These are phyloP conservation scores for Oligia strigilis DNA, from an alignment of 2,888 invertebrate species.

Conservation along the genomic window DNA sequence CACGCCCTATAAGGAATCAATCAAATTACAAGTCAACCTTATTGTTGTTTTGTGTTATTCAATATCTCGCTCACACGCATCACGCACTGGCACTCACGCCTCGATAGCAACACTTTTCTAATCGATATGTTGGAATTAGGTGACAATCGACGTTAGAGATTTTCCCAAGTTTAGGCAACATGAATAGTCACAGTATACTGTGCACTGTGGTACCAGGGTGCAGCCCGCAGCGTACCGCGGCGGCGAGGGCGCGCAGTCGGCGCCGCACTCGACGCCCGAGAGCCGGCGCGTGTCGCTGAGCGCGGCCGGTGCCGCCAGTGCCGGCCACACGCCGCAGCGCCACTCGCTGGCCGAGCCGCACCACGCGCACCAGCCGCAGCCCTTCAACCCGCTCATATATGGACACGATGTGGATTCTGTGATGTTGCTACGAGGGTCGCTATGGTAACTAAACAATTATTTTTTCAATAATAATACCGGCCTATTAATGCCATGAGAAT, in stretches of 20 bases:
- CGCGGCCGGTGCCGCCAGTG: constrained; percentile 74
- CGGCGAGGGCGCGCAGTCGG: constrained; percentile 78
- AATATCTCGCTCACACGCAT: background rate
- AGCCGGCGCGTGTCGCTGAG: constrained; percentile 82
- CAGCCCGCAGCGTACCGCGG: constrained; percentile 78
- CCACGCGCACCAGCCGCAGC: constrained; percentile 82
- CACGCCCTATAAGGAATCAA: background rate
- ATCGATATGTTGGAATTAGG: background rate
- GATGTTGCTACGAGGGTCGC: constrained; percentile 99
- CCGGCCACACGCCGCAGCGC: constrained; percentile 83
- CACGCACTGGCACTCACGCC: background rate
- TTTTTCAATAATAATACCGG: background rate
- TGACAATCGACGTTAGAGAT: background rate
- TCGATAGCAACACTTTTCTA: background rate
- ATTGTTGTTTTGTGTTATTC: background rate
- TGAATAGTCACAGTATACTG: background rate
- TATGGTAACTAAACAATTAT: constrained; percentile 69
- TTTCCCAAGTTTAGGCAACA: no score
- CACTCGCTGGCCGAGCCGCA: constrained; percentile 86
- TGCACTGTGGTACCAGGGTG: constrained; percentile 71
- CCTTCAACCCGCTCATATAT: constrained; percentile 96
- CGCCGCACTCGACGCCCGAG: constrained; percentile 85
- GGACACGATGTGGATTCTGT: constrained; percentile 98
- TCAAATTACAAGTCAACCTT: background rate
- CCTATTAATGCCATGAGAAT: background rate